Percentiles rank a stretch among this genome's conserved stretches.
phyloP scores from a whole-genome alignment of 2,797 vertebrate species.

The Acridotheres tristis region DNA sequence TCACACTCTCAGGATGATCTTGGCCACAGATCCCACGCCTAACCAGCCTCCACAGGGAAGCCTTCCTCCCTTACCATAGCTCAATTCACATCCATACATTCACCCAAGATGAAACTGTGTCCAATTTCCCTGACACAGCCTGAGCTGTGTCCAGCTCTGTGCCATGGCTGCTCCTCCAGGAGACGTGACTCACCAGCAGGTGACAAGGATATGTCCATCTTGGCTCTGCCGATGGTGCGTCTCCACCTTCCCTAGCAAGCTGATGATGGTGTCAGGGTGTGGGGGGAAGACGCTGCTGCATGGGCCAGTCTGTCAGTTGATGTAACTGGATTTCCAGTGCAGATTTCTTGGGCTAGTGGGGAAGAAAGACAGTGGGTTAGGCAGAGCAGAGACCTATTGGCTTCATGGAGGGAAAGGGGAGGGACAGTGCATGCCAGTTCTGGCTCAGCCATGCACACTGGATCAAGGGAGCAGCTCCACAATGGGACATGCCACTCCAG shows the following conservation, averaged over 20 bases:
- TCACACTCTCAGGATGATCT: neutral
- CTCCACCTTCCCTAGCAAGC: slow-evolving; percentile 53
- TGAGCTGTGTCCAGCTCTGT: neutral
- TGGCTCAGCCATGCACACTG: neutral
- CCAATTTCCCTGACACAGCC: neutral
- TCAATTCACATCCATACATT: neutral
- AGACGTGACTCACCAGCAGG: slow-evolving; percentile 55
- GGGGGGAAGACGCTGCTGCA: slow-evolving; percentile 9
- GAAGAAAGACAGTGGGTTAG: neutral
- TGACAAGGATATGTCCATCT: slow-evolving; percentile 20
- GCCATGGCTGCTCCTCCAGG: neutral
- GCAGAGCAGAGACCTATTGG: neutral
- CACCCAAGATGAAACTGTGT: neutral
- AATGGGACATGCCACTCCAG: neutral
- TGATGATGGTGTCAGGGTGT: slow-evolving; percentile 23
- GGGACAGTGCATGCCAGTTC: neutral
- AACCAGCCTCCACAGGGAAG: neutral
- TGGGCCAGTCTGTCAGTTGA: slow-evolving; percentile 63
- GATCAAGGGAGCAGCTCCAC: neutral
- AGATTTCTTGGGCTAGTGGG: slow-evolving; percentile 11
- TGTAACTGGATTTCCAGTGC: slow-evolving; percentile 35
- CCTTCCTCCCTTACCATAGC: neutral
- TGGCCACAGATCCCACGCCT: neutral
- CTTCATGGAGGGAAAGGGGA: neutral
- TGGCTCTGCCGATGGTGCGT: slow-evolving; percentile 1